Evolutionary conservation across 1,140 invertebrate genomes (phyloP).

Genomic region (Aphis gossypii): DNA sequence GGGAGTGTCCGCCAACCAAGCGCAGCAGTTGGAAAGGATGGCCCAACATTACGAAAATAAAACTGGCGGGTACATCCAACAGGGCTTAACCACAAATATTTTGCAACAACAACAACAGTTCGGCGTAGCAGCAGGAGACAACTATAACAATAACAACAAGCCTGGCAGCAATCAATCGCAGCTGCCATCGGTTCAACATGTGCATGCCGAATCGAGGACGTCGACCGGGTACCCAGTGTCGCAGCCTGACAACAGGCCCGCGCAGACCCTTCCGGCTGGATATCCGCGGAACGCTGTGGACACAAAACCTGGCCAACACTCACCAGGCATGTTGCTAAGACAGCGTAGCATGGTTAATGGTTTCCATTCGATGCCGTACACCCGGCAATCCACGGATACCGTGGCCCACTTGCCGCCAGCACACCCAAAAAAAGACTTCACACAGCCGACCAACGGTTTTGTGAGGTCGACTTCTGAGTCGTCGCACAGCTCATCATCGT

Average conservation of each 20-base stretch:
- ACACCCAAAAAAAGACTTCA: slow-evolving; percentile 29
- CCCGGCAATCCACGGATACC: background rate
- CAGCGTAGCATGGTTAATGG: slow-evolving; percentile 51
- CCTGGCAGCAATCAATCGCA: background rate
- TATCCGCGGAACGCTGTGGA: slow-evolving; percentile 2
- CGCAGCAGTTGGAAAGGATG: slow-evolving; percentile 43
- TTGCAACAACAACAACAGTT: background rate
- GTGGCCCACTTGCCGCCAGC: slow-evolving; percentile 27
- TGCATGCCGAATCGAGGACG: background rate
- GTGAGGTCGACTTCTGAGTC: background rate
- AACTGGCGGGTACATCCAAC: slow-evolving; percentile 20
- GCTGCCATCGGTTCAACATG: background rate
- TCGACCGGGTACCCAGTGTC: background rate
- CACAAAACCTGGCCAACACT: background rate
- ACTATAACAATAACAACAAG: background rate
- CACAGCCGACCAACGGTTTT: background rate
- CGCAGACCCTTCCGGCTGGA: background rate
- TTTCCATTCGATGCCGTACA: slow-evolving; percentile 52
- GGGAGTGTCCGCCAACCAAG: slow-evolving; percentile 39
- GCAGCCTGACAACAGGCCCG: background rate
- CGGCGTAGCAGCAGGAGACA: background rate
- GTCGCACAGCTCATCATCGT: background rate
- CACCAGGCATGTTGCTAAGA: background rate
- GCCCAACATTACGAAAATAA: slow-evolving; percentile 44
- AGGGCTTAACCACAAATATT: background rate